A percentile compares a stretch with the other conserved stretches of the same genome.
phyloP scores from a whole-genome alignment of 2,888 invertebrate genomes.

The Parascotia fuliginaria region DNA sequence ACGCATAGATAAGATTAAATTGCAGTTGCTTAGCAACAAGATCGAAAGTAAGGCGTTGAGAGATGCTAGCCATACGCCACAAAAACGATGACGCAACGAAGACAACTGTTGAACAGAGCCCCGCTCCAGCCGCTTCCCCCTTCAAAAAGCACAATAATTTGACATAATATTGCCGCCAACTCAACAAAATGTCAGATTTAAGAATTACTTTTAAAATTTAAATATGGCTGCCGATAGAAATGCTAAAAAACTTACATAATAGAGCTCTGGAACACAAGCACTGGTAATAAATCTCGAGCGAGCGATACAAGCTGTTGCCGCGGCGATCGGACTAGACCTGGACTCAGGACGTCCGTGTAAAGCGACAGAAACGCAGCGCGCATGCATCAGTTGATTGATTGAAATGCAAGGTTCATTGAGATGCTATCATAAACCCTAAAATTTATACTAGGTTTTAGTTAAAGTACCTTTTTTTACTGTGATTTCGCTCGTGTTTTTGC shows the following conservation, averaged over 20 bases:
- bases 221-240: neutral
- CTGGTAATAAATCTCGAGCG: neutral
- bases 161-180: too few relatives aligned
- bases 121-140: too few relatives aligned
- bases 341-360: neutral
- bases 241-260: neutral
- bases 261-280: neutral
- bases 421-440: neutral
- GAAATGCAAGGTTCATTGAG: constrained; percentile 35
- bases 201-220: too few relatives aligned
- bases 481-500: too few relatives aligned
- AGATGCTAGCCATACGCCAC: constrained; percentile 19
- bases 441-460: too few relatives aligned
- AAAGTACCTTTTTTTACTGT: too few relatives aligned
- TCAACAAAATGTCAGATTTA: too few relatives aligned
- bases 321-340: constrained; percentile 12
- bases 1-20: neutral
- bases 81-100: constrained; percentile 10
- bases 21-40: constrained; percentile 21
- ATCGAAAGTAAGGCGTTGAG: constrained; percentile 9
- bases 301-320: constrained; percentile 16
- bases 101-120: too few relatives aligned
- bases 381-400: constrained; percentile 54
- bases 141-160: too few relatives aligned
- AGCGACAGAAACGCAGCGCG: constrained; percentile 33